phyloP scores from a whole-genome alignment of 2,797 vertebrate species.

The Enteromius paludinosus region DNA sequence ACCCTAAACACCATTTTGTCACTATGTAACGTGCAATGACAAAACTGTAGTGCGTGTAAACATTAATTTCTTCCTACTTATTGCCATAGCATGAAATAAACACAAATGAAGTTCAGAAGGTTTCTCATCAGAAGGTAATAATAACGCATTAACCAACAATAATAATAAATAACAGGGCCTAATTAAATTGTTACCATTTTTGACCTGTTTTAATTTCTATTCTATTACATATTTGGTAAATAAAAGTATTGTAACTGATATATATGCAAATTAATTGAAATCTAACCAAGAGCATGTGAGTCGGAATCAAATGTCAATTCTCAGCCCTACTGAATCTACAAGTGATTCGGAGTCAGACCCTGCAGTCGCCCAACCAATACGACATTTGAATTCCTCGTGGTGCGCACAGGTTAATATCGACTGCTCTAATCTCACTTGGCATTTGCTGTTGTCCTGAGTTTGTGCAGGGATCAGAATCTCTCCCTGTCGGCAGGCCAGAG shows the following conservation, averaged over 20 bases:
- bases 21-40: too few species aligned
- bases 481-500: background rate
- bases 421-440: slow-evolving; percentile 34
- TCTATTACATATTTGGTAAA: too few species aligned
- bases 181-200: too few species aligned
- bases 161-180: too few species aligned
- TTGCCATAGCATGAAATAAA: too few species aligned
- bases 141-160: too few species aligned
- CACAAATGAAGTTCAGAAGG: too few species aligned
- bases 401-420: slow-evolving; percentile 1
- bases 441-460: slow-evolving; percentile 38
- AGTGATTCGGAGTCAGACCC: background rate
- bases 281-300: background rate
- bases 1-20: too few species aligned
- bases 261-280: background rate
- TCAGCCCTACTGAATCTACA: background rate
- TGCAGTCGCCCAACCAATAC: background rate
- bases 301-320: background rate
- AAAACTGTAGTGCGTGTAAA: too few species aligned
- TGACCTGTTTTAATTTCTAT: too few species aligned
- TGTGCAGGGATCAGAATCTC: slow-evolving; percentile 9
- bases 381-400: slow-evolving; percentile 30
- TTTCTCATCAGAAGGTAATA: too few species aligned
- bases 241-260: background rate
- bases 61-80: too few species aligned